Evolutionary conservation across 2,888 invertebrate species (phyloP), one percentile per base, ranked within the genome.

Genomic region (Sericinus montela): DNA sequence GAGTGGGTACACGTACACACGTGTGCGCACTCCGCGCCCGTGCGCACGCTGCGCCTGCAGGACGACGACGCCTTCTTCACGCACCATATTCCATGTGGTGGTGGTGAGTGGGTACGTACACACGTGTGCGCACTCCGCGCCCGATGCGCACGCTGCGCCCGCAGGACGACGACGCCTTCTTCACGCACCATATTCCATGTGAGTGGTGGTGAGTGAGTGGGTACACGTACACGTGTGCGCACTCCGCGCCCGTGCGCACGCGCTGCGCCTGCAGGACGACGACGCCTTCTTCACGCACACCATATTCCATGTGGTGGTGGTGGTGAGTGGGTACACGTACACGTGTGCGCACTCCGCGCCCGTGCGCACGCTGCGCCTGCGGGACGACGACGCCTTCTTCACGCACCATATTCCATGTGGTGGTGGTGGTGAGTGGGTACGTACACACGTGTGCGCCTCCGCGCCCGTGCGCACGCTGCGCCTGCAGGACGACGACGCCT

Each of bases 171-270:
- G n/a, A n/a, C n/a, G n/a, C n/a, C n/a, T n/a, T n/a, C n/a, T 88
- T 88, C 73, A 88, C 87, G 39, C 98, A 88, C 91, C 89, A 94
- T 77, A 90, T 95, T 73, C 93, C 98, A 84, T 29, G 83, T 84
- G 38, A 70, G 76, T 73, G 11, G 25, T 25, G 25, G 25, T 25
- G 25, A 7, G 25, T 25, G 25, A 7, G 25, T 25, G 25, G 5
- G n/a, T n/a, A n/a, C n/a, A n/a, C n/a, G n/a, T n/a, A 35, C 19
- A 37, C 11, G n/a, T 34, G 34, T 34, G 34, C n/a, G 34, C 11
- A 14, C 14, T 85, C 86, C 72, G 80, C 9, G 11, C 36, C 4
- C 15, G 14, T 14, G 36, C 11, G 36, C 16, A n/a, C 3, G 9
- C 15, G n/a, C n/a, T 13, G 9, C 28, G 28, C 28, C 3, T 28